Conservation (phyloP, 2,888 invertebrate species). For the Oscheius sp. region DNA sequence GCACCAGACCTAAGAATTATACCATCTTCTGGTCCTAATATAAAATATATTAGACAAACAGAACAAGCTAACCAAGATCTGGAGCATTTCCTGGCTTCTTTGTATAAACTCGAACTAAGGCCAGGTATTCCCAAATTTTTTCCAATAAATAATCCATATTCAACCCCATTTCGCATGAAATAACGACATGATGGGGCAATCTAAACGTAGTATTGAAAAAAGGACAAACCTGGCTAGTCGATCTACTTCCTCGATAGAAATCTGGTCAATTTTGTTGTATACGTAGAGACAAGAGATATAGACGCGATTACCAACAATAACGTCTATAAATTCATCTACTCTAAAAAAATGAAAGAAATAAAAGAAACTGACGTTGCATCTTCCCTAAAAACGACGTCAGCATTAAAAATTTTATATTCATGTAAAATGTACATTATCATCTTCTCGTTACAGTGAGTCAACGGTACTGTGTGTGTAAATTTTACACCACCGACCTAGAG, state of each 20-base stretch:
- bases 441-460: constrained; percentile 93
- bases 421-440: constrained; percentile 96
- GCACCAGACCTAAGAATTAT: constrained; percentile 89
- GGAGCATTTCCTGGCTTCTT: constrained; percentile 86
- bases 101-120: constrained; percentile 93
- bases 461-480: constrained; percentile 92
- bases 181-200: constrained; percentile 71
- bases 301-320: constrained; percentile 76
- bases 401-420: constrained; percentile 85
- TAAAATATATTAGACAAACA: constrained; percentile 9
- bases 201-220: constrained; percentile 15
- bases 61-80: constrained; percentile 59
- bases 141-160: constrained; percentile 94
- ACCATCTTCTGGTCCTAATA: constrained; percentile 77
- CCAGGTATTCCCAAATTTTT: constrained; percentile 89
- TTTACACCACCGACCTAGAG: constrained; percentile 83
- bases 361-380: constrained; percentile 81
- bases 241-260: constrained; percentile 83
- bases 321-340: constrained; percentile 93
- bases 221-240: constrained; percentile 77
- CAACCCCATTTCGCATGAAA: constrained; percentile 96
- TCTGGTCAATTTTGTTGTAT: constrained; percentile 99
- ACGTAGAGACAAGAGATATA: constrained; percentile 96
- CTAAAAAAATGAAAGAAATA: constrained; percentile 34
- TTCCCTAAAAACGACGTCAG: constrained; percentile 87